Percentiles rank a stretch among this genome's conserved stretches.
Conservation (phyloP, 1,140 invertebrate genomes). For the Caenorhabditis tropicalis region DNA sequence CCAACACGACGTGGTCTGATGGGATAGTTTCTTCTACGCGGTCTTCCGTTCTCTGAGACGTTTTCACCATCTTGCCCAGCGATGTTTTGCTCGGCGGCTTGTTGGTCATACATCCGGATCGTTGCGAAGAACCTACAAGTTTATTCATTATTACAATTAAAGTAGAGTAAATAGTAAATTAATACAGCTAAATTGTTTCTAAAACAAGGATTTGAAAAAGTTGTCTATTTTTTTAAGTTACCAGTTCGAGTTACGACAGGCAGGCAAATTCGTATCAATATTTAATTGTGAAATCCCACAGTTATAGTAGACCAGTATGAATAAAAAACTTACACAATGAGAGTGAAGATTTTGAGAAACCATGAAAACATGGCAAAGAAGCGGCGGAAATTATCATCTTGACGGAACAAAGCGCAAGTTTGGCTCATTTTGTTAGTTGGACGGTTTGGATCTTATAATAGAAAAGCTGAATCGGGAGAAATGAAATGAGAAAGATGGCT, state of each 20-base stretch:
- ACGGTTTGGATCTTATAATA: not conserved
- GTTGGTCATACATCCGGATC: not conserved
- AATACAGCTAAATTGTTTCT: no score
- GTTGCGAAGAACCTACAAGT: not conserved
- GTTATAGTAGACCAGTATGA: no score
- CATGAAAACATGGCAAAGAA: not conserved
- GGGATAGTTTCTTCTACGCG: not conserved
- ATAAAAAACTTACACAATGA: not conserved
- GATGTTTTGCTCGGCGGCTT: not conserved
- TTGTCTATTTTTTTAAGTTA: no score
- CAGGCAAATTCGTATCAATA: not conserved
- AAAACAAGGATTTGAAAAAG: no score
- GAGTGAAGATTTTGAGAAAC: not conserved
- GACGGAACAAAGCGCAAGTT: no score
- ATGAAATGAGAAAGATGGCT: not conserved
- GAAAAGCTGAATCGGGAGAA: not conserved
- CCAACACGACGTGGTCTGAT: not conserved
- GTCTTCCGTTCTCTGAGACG: not conserved
- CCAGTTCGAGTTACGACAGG: no score
- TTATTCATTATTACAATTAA: no score
- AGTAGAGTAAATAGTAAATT: no score
- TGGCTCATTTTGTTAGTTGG: not conserved
- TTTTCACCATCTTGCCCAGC: not conserved
- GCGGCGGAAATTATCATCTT: not conserved
- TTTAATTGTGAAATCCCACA: no score